phyloP scores from a whole-genome alignment of 2,113 vertebrate species.

The Nasalis larvatus region DNA sequence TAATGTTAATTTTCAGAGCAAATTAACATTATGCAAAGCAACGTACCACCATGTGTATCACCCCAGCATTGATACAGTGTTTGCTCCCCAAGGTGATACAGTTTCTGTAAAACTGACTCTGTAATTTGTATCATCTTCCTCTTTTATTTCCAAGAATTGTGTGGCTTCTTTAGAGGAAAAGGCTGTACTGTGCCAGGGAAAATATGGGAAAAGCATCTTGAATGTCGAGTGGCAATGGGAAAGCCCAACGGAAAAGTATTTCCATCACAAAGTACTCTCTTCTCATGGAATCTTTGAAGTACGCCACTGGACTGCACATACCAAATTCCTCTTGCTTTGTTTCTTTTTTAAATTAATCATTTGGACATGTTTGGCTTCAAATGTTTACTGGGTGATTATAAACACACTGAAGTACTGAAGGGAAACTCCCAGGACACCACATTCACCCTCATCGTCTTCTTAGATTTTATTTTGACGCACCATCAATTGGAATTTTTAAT shows the following conservation, averaged over 20 bases:
- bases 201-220: conserved; percentile 75
- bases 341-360: conserved; percentile 86
- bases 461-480: conserved; percentile 84
- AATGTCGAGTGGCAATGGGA: conserved; percentile 79
- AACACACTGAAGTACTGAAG: conserved; percentile 78
- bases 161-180: conserved; percentile 57
- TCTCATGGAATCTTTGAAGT: conserved; percentile 85
- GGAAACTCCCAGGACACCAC: conserved; percentile 77
- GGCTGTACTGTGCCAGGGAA: conserved; percentile 72
- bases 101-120: conserved; percentile 55
- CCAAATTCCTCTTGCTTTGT: conserved; percentile 82
- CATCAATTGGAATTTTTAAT: conserved; percentile 89
- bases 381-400: conserved; percentile 86
- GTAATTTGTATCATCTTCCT: conserved; percentile 63
- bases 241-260: conserved; percentile 82
- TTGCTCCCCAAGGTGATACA: conserved; percentile 35
- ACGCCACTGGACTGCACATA: conserved; percentile 76
- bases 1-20: neutral
- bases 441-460: conserved; percentile 82
- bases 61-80: neutral
- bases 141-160: conserved; percentile 67
- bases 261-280: conserved; percentile 85
- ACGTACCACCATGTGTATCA: neutral
- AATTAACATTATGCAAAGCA: conserved; percentile 43
- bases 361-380: conserved; percentile 82